Conservation (phyloP, 2,113 vertebrate species). For the Corythornis cristatus region DNA sequence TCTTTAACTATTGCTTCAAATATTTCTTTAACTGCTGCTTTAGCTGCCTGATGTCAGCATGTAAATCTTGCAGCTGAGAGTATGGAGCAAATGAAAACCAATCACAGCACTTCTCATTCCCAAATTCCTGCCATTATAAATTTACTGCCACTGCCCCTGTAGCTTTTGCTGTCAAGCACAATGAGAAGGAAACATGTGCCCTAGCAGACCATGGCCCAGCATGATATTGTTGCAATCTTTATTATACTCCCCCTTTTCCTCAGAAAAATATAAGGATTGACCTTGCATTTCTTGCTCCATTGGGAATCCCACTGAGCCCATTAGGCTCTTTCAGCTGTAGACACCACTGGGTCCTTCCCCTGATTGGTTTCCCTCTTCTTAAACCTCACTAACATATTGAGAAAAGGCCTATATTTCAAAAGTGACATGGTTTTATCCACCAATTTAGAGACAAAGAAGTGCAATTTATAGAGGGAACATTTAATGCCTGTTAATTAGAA, state of each 20-base stretch:
- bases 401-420: slow-evolving; percentile 38
- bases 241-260: background rate
- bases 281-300: background rate
- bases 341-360: background rate
- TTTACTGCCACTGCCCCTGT: slow-evolving; percentile 1
- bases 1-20: background rate
- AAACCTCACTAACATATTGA: background rate
- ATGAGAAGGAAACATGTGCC: background rate
- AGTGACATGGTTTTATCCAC: slow-evolving; percentile 34
- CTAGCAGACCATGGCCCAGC: slow-evolving; percentile 1
- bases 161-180: slow-evolving; percentile 13
- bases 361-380: slow-evolving; percentile 19
- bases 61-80: slow-evolving; percentile 31
- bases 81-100: slow-evolving; percentile 43
- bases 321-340: background rate
- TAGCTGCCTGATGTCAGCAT: background rate
- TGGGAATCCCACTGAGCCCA: background rate
- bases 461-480: slow-evolving; percentile 43
- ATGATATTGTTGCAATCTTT: background rate
- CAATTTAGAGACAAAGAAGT: slow-evolving; percentile 53
- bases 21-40: slow-evolving; percentile 8
- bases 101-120: background rate
- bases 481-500: slow-evolving; percentile 47
- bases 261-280: background rate
- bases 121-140: background rate